Evolutionary conservation across 2,888 invertebrate species (phyloP), one percentile per base, ranked within the genome.

Genomic region (Dynastes maya): DNA sequence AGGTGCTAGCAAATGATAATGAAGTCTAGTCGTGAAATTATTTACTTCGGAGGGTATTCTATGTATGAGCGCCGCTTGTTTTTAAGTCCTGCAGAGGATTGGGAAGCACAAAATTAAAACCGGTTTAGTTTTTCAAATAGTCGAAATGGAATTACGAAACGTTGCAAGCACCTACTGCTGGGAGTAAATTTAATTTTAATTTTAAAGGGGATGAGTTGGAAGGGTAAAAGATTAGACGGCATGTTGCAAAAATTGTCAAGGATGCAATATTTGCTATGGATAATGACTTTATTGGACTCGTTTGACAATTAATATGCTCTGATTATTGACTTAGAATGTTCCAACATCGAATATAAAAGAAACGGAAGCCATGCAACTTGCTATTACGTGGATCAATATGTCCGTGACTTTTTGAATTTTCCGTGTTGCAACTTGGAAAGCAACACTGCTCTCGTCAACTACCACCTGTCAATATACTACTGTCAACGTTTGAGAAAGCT

Each of bases 81-180:
- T 53, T 72, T 37, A 53, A 49, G 49, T 67, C 8, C 49, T 67
- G 32, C 5, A 45, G 45, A 6, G 49, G 6, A 27, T 49, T 45
- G 49, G 32, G 2, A 8, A 40, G 70, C 37, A 9, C 6, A 37
- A 40, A 72, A 75, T 75, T 76, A 76, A 76, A 74, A 76, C 55
- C 32, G 64, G 53, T 49, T 65, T 76, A 65, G 65, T 65, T 76
- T 76, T 76, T 65, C 65, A 76, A 65, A 65, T 76, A 76, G 65
- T 76, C 61, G 37, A 65, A 76, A 76, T 76, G 29, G 64, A 65
- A 37, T 76, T 76, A 63, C 58, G 72, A 22, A 58, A 55, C 22
- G 40, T 72, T 58, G 40, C 72, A 16, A 37, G 9, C 11, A 27
- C 22, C 58, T 58, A 55, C 72, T 40, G 40, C 16, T 37, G 58